phyloP scores from a whole-genome alignment of 1,140 invertebrate species.

The Cotesia chilonis region DNA sequence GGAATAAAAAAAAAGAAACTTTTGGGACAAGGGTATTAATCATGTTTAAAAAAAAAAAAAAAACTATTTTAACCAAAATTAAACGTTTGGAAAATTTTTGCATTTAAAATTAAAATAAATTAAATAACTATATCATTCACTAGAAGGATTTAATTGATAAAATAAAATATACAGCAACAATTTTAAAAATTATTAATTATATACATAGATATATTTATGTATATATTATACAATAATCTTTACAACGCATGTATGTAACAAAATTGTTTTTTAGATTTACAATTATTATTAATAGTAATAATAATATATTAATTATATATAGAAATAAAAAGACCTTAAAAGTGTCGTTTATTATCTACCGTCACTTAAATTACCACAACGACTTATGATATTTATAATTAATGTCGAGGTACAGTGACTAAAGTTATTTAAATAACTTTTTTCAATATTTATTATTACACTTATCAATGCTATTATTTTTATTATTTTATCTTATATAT shows the following conservation, averaged over 20 bases:
- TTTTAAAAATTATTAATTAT: too few relatives aligned
- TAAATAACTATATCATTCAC: slow-evolving; percentile 19
- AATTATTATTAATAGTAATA: not conserved
- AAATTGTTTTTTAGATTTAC: too few relatives aligned
- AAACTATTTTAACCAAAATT: slow-evolving; percentile 5
- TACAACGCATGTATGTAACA: too few relatives aligned
- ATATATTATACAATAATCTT: too few relatives aligned
- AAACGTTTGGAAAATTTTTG: slow-evolving; percentile 19
- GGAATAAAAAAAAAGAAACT: too few relatives aligned
- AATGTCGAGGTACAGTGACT: not conserved
- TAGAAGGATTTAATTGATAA: too few relatives aligned
- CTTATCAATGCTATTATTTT: slow-evolving; percentile 3
- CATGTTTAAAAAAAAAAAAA: slow-evolving; percentile 4
- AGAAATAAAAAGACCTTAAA: slow-evolving; percentile 12
- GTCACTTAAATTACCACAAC: slow-evolving; percentile 36
- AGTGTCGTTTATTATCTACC: slow-evolving; percentile 22
- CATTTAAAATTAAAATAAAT: slow-evolving; percentile 3
- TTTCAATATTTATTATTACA: too few relatives aligned
- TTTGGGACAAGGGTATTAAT: slow-evolving; percentile 2
- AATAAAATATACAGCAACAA: too few relatives aligned
- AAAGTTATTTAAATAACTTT: not conserved
- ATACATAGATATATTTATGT: too few relatives aligned
- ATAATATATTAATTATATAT: not conserved
- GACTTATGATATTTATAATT: slow-evolving; percentile 23
- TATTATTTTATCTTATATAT: slow-evolving; percentile 8